A percentile compares a stretch with the other conserved stretches of the same genome.
phyloP scores from a whole-genome alignment of 2,797 vertebrate genomes.

The Todus mexicanus region DNA sequence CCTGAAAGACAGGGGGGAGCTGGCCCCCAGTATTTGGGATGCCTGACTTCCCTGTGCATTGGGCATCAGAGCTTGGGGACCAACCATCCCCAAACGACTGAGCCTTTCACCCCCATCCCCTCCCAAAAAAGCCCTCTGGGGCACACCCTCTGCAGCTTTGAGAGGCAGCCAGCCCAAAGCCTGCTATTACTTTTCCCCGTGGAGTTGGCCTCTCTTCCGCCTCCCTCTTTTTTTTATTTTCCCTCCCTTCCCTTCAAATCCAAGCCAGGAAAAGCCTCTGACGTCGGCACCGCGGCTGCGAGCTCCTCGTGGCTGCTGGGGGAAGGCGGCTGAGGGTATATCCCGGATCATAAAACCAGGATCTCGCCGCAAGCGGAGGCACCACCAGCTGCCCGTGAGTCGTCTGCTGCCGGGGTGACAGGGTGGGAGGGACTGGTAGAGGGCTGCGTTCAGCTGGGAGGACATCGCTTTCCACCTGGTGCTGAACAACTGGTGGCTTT shows the following conservation, averaged over 20 bases:
- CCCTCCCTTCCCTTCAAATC: neutral
- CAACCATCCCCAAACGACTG: fast-evolving
- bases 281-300: fast-evolving
- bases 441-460: neutral
- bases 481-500: neutral
- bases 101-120: neutral
- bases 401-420: fast-evolving
- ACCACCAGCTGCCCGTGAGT: neutral
- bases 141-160: neutral
- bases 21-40: neutral
- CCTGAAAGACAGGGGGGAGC: neutral
- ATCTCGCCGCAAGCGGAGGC: neutral
- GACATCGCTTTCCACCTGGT: neutral
- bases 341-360: neutral
- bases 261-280: constrained; percentile 21
- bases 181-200: neutral
- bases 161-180: constrained; percentile 19
- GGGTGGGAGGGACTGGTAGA: neutral
- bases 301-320: neutral
- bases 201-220: neutral
- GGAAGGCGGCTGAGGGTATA: neutral
- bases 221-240: neutral
- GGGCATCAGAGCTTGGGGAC: fast-evolving
- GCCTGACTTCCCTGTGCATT: neutral
- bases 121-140: neutral